These are phyloP conservation scores for Teinopalpus imperialis DNA, from an alignment of 2,888 invertebrate species.

Conservation along the genomic window DNA sequence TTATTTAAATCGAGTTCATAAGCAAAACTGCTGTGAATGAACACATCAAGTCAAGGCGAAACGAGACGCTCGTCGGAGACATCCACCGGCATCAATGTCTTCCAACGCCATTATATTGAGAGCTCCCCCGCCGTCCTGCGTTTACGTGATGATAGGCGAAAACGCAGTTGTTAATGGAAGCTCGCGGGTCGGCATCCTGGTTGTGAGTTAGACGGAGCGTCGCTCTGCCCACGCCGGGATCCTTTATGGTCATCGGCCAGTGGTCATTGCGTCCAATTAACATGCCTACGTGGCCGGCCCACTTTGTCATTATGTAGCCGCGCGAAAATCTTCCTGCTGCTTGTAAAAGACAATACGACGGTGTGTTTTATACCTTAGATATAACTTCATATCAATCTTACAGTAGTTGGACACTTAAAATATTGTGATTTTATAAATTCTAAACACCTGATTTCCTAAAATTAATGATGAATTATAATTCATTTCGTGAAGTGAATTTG, in stretches of 20 bases:
- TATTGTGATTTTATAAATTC: too few species aligned
- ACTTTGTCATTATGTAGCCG: slow-evolving; percentile 60
- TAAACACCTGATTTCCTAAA: too few species aligned
- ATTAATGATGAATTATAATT: too few species aligned
- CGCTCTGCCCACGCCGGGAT: slow-evolving; percentile 66
- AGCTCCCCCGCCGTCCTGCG: slow-evolving; percentile 37
- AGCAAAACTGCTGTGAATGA: slow-evolving; percentile 73
- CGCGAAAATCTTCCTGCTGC: slow-evolving; percentile 66
- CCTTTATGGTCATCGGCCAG: slow-evolving; percentile 69
- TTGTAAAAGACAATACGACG: slow-evolving; percentile 6
- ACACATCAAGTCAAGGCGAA: slow-evolving; percentile 55
- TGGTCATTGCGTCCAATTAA: slow-evolving; percentile 76
- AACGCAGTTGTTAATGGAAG: slow-evolving; percentile 25
- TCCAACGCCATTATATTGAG: slow-evolving; percentile 35
- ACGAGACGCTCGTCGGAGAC: slow-evolving; percentile 59
- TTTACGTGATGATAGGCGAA: slow-evolving; percentile 5
- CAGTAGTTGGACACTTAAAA: too few species aligned
- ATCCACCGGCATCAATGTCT: slow-evolving; percentile 43
- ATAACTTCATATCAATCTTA: background rate
- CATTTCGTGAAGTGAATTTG: too few species aligned
- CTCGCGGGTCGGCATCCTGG: slow-evolving; percentile 43
- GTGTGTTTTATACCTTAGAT: background rate
- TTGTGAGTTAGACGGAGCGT: slow-evolving; percentile 62
- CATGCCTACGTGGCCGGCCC: slow-evolving; percentile 76
- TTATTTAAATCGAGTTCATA: slow-evolving; percentile 42